These are phyloP conservation scores for Aphidoletes aphidimyza DNA, from an alignment of 2,888 invertebrate genomes.

Conservation along the genomic window DNA sequence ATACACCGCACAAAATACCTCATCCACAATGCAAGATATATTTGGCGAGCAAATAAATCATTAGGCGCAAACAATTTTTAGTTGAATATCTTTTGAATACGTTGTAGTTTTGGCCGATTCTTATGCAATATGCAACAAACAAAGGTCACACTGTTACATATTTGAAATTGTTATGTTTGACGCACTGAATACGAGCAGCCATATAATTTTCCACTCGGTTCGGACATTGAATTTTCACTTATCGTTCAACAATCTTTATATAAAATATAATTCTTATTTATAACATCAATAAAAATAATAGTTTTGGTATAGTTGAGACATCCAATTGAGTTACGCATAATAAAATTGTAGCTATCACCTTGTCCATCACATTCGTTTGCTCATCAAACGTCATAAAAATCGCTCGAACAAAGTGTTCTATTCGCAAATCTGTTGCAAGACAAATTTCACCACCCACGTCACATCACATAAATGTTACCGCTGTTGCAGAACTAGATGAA, in stretches of 20 bases:
- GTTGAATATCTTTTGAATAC: neutral
- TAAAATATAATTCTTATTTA: neutral
- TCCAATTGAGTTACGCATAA: neutral
- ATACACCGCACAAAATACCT: neutral
- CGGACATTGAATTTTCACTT: neutral
- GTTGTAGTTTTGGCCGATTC: neutral
- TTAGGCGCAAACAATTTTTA: neutral
- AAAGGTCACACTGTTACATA: neutral
- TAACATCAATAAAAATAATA: no score
- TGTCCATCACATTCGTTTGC: neutral
- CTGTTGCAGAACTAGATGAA: neutral
- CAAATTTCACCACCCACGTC: neutral
- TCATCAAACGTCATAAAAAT: neutral
- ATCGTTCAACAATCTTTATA: neutral
- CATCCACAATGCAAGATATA: neutral
- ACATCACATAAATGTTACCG: constrained; percentile 1
- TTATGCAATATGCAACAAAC: neutral
- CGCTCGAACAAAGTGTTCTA: neutral
- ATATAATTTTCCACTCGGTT: neutral
- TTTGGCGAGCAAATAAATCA: constrained; percentile 26
- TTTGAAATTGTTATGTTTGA: neutral
- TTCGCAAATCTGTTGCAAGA: neutral
- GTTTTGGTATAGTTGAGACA: neutral
- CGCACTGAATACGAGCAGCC: neutral
- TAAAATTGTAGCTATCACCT: constrained; percentile 1